A percentile compares a stretch with the other conserved stretches of the same genome.
Conservation (phyloP, 2,113 vertebrate species). For the Salvelinus alpinus region DNA sequence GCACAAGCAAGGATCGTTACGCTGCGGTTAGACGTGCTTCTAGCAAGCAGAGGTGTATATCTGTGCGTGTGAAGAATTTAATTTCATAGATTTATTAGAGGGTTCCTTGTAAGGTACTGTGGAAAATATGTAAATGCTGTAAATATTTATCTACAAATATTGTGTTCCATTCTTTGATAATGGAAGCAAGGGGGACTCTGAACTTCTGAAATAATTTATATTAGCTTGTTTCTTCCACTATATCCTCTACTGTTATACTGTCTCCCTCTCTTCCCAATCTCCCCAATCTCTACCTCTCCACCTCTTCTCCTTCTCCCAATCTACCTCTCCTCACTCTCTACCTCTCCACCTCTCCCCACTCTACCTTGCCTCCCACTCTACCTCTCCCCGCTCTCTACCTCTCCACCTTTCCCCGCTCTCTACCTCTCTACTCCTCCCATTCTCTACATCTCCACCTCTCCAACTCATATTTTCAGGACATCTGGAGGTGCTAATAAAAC, state of each 20-base stretch:
- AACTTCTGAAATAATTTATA: not conserved
- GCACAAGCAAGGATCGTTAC: not conserved
- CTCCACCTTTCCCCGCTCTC: no score
- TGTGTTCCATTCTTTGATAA: not conserved
- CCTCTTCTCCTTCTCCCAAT: no score
- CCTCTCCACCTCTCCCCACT: no score
- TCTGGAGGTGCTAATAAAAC: conserved; percentile 51
- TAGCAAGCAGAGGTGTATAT: conserved; percentile 9
- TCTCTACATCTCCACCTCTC: conserved; percentile 29
- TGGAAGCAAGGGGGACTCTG: no score
- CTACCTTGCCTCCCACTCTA: no score
- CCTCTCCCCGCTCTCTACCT: no score
- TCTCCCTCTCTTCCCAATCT: not conserved
- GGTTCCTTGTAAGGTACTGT: no score
- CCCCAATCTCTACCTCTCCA: no score
- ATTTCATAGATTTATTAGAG: conserved; percentile 1
- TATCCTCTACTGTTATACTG: not conserved
- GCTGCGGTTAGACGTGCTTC: not conserved
- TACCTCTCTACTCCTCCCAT: not conserved
- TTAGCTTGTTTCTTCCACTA: not conserved
- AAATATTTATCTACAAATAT: not conserved
- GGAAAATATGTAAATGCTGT: not conserved
- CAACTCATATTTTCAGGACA: conserved; percentile 41
- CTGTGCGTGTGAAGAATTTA: conserved; percentile 20
- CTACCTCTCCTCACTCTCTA: no score